Base-by-base conservation (phyloP, 1,140 invertebrate species). In the Cydia fagiglandana region DNA sequence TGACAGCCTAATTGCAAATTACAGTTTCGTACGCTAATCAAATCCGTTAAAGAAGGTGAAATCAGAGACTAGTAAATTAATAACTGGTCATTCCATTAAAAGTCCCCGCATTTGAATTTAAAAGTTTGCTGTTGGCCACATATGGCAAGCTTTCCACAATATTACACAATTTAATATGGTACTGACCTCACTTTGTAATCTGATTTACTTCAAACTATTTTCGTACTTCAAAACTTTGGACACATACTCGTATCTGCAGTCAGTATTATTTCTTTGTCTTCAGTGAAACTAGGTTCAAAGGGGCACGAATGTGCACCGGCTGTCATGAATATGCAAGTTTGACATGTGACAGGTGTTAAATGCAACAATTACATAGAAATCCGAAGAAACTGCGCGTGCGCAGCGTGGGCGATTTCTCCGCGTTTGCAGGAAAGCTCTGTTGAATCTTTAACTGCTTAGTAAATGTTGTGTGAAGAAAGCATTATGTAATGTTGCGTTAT, bases 361-460 rank as follows among this genome's bases (percentile, higher is more conserved):
- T 70, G 66, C 66, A 70, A 70, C 66, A 70, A 70, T 70, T 70
- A 38, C 66, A 38, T 70, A 70, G 66, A 70, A 70, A 70, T 45
- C 66, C 34, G 34, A 70, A 70, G 66, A 70, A 45, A 70, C 66
- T 20, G 66, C 66, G 30, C 30, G 34, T 45, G 66, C 15, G 28
- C 28, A 6, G 64, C 24, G 66, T 70, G 34, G 66, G 66, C 66
- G 66, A 70, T 70, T 70, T 70, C 66, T 70, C n/a, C 66, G 13
- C 30, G 9, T 70, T 41, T 70, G 66, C 34, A 70, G 66, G 34
- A 70, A 70, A 70, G 66, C 66, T 70, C 66, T 45, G 64, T 68
- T 68, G 15, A 34, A 70, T 70, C 66, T 70, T 70, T 70, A 41
- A 41, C 5, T 70, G 66, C 30, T 68, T n/a, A 68, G 30, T 20